Percentiles rank a stretch among this genome's conserved stretches.
Evolutionary conservation across 1,140 invertebrate species (phyloP).

Genomic region (Orius laevigatus): DNA sequence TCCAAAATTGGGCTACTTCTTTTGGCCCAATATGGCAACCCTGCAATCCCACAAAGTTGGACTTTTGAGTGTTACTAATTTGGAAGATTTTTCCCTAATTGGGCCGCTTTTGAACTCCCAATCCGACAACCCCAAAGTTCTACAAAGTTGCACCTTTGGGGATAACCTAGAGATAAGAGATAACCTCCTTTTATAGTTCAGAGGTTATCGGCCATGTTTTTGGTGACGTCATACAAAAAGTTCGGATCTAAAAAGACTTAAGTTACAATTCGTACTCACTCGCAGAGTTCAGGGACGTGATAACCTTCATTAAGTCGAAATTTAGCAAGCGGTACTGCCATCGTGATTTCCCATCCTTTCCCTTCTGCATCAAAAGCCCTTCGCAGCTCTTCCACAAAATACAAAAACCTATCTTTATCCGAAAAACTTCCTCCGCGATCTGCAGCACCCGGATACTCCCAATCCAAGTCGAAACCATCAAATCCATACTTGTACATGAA

Average conservation of each 20-base stretch:
- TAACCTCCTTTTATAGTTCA: no score
- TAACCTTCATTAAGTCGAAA: constrained; percentile 73
- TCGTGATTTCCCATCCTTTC: constrained; percentile 70
- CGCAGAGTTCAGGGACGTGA: constrained; percentile 71
- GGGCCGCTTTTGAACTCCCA: no score
- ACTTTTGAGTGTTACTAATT: no score
- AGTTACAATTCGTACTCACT: constrained; percentile 37
- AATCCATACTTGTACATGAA: constrained; percentile 62
- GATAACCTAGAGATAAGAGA: no score
- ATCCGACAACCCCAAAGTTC: no score
- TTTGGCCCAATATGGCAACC: no score
- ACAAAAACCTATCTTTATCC: constrained; percentile 70
- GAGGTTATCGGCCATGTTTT: no score
- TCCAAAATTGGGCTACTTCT: no score
- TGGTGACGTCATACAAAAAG: background rate
- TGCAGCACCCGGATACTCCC: constrained; percentile 73
- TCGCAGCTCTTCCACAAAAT: constrained; percentile 62
- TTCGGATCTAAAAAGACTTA: background rate
- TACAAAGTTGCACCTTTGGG: no score
- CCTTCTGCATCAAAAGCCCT: constrained; percentile 55
- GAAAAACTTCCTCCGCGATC: constrained; percentile 67
- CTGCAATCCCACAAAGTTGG: no score
- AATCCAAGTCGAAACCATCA: constrained; percentile 70
- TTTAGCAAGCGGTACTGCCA: constrained; percentile 71
- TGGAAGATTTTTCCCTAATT: no score